A percentile compares a stretch with the other conserved stretches of the same genome.
Evolutionary conservation across 2,797 vertebrate genomes (phyloP).

Genomic region (Lutjanus argentimaculatus): DNA sequence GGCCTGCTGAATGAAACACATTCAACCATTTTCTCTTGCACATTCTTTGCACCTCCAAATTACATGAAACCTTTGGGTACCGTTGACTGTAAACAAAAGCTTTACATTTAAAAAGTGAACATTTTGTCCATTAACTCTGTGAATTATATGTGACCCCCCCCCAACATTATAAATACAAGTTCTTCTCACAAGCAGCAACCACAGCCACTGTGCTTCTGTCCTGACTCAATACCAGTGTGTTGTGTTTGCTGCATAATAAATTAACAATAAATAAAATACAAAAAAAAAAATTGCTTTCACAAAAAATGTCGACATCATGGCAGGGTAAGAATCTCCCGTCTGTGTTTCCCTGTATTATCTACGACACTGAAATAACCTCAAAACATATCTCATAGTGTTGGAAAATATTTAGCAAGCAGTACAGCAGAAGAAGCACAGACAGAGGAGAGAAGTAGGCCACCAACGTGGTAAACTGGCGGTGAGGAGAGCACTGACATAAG

Average conservation of each 20-base stretch:
- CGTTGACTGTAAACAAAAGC: slow-evolving; percentile 24
- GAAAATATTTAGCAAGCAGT: slow-evolving; percentile 30
- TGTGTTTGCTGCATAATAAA: slow-evolving; percentile 70
- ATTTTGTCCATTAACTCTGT: slow-evolving; percentile 12
- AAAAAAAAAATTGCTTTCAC: slow-evolving; percentile 43
- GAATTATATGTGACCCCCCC: neutral
- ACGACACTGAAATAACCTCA: slow-evolving; percentile 31
- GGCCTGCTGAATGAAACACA: slow-evolving; percentile 46
- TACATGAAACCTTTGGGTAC: slow-evolving; percentile 6
- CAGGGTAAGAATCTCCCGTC: slow-evolving; percentile 22
- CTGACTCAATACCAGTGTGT: slow-evolving; percentile 21
- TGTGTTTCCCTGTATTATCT: slow-evolving; percentile 28
- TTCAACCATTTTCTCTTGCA: slow-evolving; percentile 40
- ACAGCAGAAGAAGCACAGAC: slow-evolving; percentile 54
- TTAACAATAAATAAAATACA: slow-evolving; percentile 82
- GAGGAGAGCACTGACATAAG: slow-evolving; percentile 43
- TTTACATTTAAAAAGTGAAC: slow-evolving; percentile 46
- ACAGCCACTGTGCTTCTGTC: slow-evolving; percentile 19
- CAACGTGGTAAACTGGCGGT: slow-evolving; percentile 7
- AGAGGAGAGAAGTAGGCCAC: slow-evolving; percentile 39
- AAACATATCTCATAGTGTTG: slow-evolving; percentile 25
- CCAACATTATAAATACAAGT: slow-evolving; percentile 58
- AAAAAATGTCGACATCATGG: slow-evolving; percentile 46
- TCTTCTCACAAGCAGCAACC: slow-evolving; percentile 31
- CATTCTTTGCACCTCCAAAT: slow-evolving; percentile 46